phyloP scores from a whole-genome alignment of 2,888 invertebrate genomes.

The Mechanitis mazaeus region DNA sequence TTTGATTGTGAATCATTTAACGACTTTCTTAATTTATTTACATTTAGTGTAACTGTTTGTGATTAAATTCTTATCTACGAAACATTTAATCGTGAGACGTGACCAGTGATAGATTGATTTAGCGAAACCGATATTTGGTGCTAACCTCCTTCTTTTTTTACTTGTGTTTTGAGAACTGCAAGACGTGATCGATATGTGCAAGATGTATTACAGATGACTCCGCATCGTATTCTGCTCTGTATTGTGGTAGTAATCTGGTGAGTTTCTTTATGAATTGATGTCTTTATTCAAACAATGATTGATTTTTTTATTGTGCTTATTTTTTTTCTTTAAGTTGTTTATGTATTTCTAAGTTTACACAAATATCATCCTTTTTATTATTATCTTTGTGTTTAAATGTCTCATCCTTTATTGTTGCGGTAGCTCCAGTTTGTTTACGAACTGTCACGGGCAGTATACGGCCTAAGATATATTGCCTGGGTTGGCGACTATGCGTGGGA shows the following conservation, averaged over 20 bases:
- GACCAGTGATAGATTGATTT: slow-evolving; percentile 54
- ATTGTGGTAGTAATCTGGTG: slow-evolving; percentile 62
- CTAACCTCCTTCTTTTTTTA: slow-evolving; percentile 71
- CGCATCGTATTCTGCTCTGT: slow-evolving; percentile 50
- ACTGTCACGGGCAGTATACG: slow-evolving; percentile 77
- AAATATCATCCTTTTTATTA: too few relatives aligned
- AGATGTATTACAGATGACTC: slow-evolving; percentile 74
- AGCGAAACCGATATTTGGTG: slow-evolving; percentile 60
- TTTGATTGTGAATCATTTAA: slow-evolving; percentile 72
- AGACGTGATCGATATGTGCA: slow-evolving; percentile 76
- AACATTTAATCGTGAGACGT: slow-evolving; percentile 40
- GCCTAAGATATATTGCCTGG: slow-evolving; percentile 78
- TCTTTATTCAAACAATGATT: slow-evolving; percentile 11
- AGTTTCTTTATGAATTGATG: slow-evolving; percentile 36
- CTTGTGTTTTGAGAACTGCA: slow-evolving; percentile 73
- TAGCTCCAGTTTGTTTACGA: slow-evolving; percentile 78
- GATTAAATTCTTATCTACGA: slow-evolving; percentile 51
- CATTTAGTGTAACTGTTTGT: slow-evolving; percentile 41
- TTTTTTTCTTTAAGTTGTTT: slow-evolving; percentile 16
- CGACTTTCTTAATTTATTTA: slow-evolving; percentile 45
- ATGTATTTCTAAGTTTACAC: too few relatives aligned
- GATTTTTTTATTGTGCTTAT: slow-evolving; percentile 16
- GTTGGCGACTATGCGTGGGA: slow-evolving; percentile 76
- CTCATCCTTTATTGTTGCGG: slow-evolving; percentile 65
- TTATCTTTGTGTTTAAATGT: slow-evolving; percentile 20